Conservation (phyloP, 2,888 invertebrate genomes). For the Eupithecia vulgata region DNA sequence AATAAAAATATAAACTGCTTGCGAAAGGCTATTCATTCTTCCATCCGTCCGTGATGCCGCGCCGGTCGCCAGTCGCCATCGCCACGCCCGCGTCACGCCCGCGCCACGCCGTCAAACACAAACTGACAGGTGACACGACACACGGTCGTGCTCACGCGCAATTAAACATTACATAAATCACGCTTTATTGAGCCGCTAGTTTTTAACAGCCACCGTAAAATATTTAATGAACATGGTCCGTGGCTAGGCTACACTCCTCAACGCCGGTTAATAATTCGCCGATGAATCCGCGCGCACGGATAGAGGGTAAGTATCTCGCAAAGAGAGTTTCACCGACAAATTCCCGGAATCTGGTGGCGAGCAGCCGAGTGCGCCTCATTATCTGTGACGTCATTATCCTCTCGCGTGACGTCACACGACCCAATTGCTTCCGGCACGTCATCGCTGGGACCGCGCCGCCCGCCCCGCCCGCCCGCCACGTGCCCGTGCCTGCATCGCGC, state of each 20-base stretch:
- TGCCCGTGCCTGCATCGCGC: background rate
- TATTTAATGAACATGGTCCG: background rate
- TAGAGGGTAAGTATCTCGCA: background rate
- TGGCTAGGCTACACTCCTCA: background rate
- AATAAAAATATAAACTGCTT: background rate
- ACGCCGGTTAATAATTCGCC: background rate
- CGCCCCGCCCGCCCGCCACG: background rate
- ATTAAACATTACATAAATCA: constrained; percentile 33
- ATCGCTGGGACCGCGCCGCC: background rate
- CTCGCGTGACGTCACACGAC: constrained; percentile 30
- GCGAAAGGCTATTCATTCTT: background rate
- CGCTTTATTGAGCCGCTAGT: constrained; percentile 25
- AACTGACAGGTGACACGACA: constrained; percentile 39
- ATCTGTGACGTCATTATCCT: constrained; percentile 31
- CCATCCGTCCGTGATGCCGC: too few relatives aligned
- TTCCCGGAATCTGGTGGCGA: background rate
- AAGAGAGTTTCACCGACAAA: background rate
- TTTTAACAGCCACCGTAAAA: background rate
- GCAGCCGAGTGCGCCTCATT: constrained; percentile 12
- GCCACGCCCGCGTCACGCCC: constrained; percentile 2
- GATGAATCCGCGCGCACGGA: background rate
- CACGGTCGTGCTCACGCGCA: constrained; percentile 28
- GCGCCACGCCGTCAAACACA: constrained; percentile 36
- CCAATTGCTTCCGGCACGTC: constrained; percentile 21
- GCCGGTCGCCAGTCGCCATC: too few relatives aligned